Evolutionary conservation across 2,888 invertebrate genomes (phyloP), one percentile per base, ranked within the genome.

Genomic region (Erebia epiphron): DNA sequence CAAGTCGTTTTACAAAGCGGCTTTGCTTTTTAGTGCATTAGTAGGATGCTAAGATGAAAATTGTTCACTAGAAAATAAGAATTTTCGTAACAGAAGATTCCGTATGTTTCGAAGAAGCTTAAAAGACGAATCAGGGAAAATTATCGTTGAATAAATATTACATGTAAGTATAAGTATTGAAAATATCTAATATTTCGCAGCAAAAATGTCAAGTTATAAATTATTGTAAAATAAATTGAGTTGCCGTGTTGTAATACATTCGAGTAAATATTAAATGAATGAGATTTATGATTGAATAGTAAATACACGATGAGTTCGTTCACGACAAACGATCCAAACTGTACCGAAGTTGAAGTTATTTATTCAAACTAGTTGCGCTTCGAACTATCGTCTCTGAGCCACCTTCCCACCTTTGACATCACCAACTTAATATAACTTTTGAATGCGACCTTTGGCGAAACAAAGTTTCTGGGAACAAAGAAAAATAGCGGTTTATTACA

Each of bases 381-480:
- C n/a, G n/a, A n/a, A n/a, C n/a, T n/a, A n/a, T n/a, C n/a, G n/a
- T n/a, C 14, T 66, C 60, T 43, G 54, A 70, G 62, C 57, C 62
- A 75, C 72, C 76, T 76, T 79, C 80, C 67, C 69, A 68, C 71
- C 81, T 79, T 80, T 79, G 79, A 79, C 78, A 73, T 26, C 46
- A 79, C 72, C 79, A 87, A 87, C 79, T 87, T 84, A 86, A 86
- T 88, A 86, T 84, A 90, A 89, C 84, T 89, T 88, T 77, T 82
- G 81, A 85, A 83, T 84, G 83, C 85, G 83, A 82, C 82, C 82
- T 82, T 85, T 74, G 79, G 77, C 75, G 54, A 49, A 21, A 73
- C 60, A 72, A 82, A 84, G 78, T 83, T 83, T 71, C 72, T 75
- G 72, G 61, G 56, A 66, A 61, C 66, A 46, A 50, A 68, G 68